These are phyloP conservation scores for Tauraco hartlaubi DNA, from an alignment of 2,797 vertebrate genomes.

Conservation along the genomic window DNA sequence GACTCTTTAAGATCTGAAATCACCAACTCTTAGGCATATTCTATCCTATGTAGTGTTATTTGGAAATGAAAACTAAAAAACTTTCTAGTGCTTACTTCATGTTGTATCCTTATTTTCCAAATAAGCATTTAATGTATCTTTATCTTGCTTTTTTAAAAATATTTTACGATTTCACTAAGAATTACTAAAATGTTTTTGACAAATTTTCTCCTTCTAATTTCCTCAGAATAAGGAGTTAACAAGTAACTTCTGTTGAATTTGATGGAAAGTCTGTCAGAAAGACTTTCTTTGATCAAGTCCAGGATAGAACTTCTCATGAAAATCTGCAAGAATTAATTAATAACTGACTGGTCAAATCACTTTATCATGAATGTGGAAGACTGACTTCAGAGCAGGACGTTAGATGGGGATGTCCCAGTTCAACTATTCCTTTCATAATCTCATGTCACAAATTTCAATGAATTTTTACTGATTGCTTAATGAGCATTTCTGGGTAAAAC, in stretches of 20 bases:
- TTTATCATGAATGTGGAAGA: background rate
- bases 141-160: background rate
- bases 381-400: background rate
- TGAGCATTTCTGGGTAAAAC: background rate
- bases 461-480: background rate
- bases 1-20: background rate
- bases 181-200: background rate
- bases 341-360: background rate
- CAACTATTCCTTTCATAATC: background rate
- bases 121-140: background rate
- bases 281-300: background rate
- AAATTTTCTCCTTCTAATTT: background rate
- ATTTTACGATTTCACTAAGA: background rate
- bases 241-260: background rate
- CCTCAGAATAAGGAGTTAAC: background rate
- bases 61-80: background rate
- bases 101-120: background rate
- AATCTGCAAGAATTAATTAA: background rate
- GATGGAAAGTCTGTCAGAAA: background rate
- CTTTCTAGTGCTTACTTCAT: background rate
- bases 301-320: background rate
- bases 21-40: background rate
- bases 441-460: accelerated
- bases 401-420: background rate
- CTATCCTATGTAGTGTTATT: background rate